These are phyloP conservation scores for Drosophila ohnishii DNA, from an alignment of 1,140 invertebrate genomes.

Conservation along the genomic window DNA sequence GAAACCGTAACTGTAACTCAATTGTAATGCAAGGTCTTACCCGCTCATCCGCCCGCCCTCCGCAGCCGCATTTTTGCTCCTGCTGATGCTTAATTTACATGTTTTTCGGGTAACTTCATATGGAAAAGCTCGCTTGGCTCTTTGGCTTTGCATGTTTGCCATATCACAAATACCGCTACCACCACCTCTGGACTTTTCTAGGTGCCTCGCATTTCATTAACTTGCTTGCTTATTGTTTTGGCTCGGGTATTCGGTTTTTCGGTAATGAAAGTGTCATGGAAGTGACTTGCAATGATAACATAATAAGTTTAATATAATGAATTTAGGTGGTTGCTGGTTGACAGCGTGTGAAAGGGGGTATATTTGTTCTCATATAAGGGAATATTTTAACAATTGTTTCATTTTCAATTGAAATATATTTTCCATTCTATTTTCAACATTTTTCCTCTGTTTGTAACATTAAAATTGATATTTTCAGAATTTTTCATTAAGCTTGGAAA, in stretches of 20 bases:
- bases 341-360: constrained; percentile 19
- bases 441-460: not conserved
- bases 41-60: constrained; percentile 40
- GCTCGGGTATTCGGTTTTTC: constrained; percentile 12
- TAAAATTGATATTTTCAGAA: not conserved
- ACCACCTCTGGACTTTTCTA: constrained; percentile 50
- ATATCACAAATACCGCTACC: constrained; percentile 21
- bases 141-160: constrained; percentile 48
- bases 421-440: not conserved
- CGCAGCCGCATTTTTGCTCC: constrained; percentile 1
- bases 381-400: not conserved
- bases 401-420: not conserved
- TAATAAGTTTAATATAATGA: constrained; percentile 62
- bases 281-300: constrained; percentile 74
- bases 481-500: not conserved
- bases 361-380: not conserved
- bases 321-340: constrained; percentile 45
- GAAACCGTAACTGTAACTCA: constrained; percentile 74
- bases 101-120: constrained; percentile 58
- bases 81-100: constrained; percentile 57
- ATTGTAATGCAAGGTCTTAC: constrained; percentile 78
- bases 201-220: constrained; percentile 77
- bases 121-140: constrained; percentile 48
- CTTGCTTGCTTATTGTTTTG: constrained; percentile 30
- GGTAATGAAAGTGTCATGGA: constrained; percentile 44